Evolutionary conservation across 2,797 vertebrate species (phyloP).

Genomic region (Gymnoscopelus braueri): DNA sequence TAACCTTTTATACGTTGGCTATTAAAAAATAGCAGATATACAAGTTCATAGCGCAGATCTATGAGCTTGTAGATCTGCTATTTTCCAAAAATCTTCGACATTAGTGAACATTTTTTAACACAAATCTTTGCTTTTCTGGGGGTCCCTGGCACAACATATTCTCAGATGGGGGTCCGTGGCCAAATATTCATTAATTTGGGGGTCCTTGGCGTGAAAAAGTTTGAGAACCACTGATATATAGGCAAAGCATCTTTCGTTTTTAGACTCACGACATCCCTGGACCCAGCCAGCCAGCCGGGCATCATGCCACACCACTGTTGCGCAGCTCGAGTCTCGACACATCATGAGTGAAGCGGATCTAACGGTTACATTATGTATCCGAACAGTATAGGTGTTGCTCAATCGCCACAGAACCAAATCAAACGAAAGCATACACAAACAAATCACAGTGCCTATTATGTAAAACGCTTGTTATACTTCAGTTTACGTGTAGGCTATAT

Average conservation of each 20-base stretch:
- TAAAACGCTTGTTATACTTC: slow-evolving; percentile 9
- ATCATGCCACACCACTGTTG: slow-evolving; percentile 75
- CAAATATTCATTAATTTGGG: too few species aligned
- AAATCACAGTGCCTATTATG: slow-evolving; percentile 21
- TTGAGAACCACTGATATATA: too few species aligned
- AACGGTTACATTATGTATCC: slow-evolving; percentile 52
- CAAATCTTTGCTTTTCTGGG: too few species aligned
- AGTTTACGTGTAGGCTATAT: slow-evolving; percentile 15
- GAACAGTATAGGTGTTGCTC: slow-evolving; percentile 60
- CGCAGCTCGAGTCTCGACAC: slow-evolving; percentile 71
- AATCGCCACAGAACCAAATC: slow-evolving; percentile 38
- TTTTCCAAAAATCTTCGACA: too few species aligned
- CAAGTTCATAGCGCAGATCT: too few species aligned
- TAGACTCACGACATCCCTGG: slow-evolving; percentile 51
- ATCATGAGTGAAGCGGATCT: slow-evolving; percentile 44
- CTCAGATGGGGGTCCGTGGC: too few species aligned
- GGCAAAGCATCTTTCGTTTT: slow-evolving; percentile 21
- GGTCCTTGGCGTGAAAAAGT: too few species aligned
- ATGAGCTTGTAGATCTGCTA: too few species aligned
- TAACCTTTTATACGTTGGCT: too few species aligned
- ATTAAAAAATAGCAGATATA: too few species aligned
- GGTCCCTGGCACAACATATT: too few species aligned
- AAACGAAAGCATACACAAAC: slow-evolving; percentile 26
- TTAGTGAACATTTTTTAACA: too few species aligned
- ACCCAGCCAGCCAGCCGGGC: slow-evolving; percentile 60